phyloP scores from a whole-genome alignment of 2,888 invertebrate genomes.

The Plebejus argus region DNA sequence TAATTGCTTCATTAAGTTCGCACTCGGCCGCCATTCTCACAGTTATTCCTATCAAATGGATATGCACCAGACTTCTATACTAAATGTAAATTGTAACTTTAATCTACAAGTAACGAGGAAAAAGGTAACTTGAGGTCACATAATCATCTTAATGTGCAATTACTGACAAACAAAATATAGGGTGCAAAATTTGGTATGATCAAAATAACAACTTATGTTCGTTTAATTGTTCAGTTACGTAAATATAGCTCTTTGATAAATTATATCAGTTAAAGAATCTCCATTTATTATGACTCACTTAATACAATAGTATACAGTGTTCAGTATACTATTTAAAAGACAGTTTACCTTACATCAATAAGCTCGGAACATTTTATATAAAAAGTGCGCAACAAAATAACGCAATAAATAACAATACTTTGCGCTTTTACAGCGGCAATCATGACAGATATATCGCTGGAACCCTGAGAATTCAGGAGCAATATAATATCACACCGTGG shows the following conservation, averaged over 20 bases:
- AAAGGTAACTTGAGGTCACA: not conserved
- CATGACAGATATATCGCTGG: not conserved
- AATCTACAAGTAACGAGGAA: not conserved
- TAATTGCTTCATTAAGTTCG: slow-evolving; percentile 14
- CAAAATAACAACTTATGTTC: not conserved
- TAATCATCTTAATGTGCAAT: not conserved
- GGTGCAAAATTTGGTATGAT: not conserved
- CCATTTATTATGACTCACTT: not conserved
- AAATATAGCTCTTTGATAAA: not conserved
- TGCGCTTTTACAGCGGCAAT: not conserved
- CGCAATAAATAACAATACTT: not conserved
- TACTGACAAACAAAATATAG: not conserved
- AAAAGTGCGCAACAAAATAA: slow-evolving; percentile 6
- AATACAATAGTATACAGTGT: not conserved
- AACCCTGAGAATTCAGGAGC: slow-evolving; percentile 11
- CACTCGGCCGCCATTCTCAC: not conserved
- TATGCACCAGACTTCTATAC: not conserved
- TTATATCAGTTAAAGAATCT: not conserved
- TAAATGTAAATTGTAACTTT: not conserved
- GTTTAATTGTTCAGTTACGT: no score
- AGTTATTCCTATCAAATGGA: not conserved
- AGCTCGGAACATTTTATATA: not conserved
- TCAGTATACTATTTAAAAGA: not conserved
- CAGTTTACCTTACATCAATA: no score
- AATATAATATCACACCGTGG: not conserved